phyloP scores from a whole-genome alignment of 2,797 vertebrate genomes.

The Momotus momota region DNA sequence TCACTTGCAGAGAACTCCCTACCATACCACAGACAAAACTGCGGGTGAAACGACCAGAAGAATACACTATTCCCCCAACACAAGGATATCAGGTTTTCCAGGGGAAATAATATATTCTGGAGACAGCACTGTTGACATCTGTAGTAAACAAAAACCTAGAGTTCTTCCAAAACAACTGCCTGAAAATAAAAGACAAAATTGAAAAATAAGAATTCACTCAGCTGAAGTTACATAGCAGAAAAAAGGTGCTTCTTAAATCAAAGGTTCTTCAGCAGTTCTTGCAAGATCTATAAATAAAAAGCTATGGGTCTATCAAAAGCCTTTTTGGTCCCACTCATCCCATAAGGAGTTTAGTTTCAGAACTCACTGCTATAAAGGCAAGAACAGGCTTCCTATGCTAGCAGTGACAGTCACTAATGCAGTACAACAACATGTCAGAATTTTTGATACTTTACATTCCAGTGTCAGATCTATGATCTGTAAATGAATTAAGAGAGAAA shows the following conservation, averaged over 20 bases:
- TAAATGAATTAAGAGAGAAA: neutral
- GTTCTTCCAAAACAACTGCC: neutral
- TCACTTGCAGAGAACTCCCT: neutral
- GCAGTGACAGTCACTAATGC: neutral
- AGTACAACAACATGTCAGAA: neutral
- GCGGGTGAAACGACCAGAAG: neutral
- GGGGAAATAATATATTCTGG: neutral
- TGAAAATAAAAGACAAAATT: neutral
- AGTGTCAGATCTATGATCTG: neutral
- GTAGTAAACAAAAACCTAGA: neutral
- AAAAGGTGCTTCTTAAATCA: conserved; percentile 28
- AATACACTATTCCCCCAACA: neutral
- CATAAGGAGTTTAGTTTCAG: neutral
- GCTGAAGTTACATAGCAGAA: neutral
- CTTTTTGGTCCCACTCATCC: neutral
- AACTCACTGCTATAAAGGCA: neutral
- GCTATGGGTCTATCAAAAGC: neutral
- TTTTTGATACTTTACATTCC: neutral
- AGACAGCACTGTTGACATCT: neutral
- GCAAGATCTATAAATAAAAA: neutral
- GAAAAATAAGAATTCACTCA: neutral
- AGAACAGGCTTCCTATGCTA: neutral
- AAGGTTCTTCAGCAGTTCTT: neutral
- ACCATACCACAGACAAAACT: neutral
- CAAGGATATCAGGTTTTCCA: neutral